Evolutionary conservation across 2,797 vertebrate species (phyloP).

Genomic region (Sebastes flavidus): DNA sequence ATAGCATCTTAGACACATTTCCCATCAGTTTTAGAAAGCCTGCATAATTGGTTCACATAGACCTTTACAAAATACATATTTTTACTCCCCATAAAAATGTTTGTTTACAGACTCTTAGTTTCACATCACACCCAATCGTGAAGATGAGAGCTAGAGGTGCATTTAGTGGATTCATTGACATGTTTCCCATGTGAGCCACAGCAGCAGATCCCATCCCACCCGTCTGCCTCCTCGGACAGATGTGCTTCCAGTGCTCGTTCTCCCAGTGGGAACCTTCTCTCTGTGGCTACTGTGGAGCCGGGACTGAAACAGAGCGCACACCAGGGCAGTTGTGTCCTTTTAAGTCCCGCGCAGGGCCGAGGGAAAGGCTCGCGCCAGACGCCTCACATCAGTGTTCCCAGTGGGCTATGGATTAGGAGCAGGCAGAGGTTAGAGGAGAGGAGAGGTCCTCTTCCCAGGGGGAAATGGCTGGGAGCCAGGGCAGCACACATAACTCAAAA

Average conservation of each 20-base stretch:
- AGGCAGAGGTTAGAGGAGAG: slow-evolving; percentile 74
- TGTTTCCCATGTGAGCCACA: slow-evolving; percentile 67
- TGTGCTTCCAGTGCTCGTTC: slow-evolving; percentile 54
- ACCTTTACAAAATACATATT: neutral
- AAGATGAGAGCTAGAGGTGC: slow-evolving; percentile 66
- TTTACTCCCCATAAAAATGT: slow-evolving; percentile 34
- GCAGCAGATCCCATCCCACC: slow-evolving; percentile 62
- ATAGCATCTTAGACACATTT: slow-evolving; percentile 44
- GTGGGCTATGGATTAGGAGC: slow-evolving; percentile 75
- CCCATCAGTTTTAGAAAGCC: slow-evolving; percentile 28
- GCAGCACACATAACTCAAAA: slow-evolving; percentile 69
- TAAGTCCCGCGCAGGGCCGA: slow-evolving; percentile 69
- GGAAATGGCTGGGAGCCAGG: slow-evolving; percentile 67
- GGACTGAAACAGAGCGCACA: slow-evolving; percentile 68
- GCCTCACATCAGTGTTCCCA: slow-evolving; percentile 75
- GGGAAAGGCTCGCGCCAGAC: slow-evolving; percentile 73
- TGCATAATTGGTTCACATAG: slow-evolving; percentile 32
- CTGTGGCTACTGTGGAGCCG: slow-evolving; percentile 74
- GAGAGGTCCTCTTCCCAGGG: slow-evolving; percentile 79
- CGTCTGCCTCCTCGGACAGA: slow-evolving; percentile 62
- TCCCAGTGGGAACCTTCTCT: slow-evolving; percentile 72
- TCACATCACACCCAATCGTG: slow-evolving; percentile 71
- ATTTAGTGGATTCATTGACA: slow-evolving; percentile 64
- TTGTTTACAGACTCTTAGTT: slow-evolving; percentile 64
- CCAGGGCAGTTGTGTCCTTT: slow-evolving; percentile 75